Evolutionary conservation across 2,797 vertebrate genomes (phyloP).

Genomic region (Parauchenoglanis punctatus): DNA sequence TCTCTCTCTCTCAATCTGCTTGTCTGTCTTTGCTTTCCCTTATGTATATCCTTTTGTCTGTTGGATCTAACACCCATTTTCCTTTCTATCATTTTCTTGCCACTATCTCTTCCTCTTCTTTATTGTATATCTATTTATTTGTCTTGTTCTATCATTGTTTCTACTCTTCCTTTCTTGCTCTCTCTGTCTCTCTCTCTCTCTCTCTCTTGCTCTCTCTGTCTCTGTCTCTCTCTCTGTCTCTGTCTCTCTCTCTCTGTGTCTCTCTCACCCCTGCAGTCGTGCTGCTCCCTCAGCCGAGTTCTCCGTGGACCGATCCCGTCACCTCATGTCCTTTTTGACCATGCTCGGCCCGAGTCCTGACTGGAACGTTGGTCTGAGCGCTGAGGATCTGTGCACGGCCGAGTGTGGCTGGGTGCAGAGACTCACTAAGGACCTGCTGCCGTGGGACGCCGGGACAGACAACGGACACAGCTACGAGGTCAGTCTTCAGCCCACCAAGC

Average conservation of each 20-base stretch:
- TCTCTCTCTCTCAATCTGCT: background rate
- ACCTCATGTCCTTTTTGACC: conserved; percentile 89
- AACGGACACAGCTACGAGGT: conserved; percentile 93
- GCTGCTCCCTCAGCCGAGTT: conserved; percentile 88
- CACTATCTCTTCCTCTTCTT: background rate
- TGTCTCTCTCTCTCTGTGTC: background rate
- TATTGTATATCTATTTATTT: background rate
- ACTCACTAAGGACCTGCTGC: conserved; percentile 88
- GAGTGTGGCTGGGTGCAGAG: conserved; percentile 96
- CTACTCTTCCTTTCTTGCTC: background rate
- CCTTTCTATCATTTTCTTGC: background rate
- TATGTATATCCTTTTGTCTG: background rate
- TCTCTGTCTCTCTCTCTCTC: conserved; percentile 1
- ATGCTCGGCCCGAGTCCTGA: conserved; percentile 97
- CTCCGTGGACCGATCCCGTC: conserved; percentile 82
- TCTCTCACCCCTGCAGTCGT: conserved; percentile 69
- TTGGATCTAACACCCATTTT: background rate
- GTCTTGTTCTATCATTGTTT: background rate
- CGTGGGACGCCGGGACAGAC: conserved; percentile 96
- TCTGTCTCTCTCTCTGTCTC: background rate
- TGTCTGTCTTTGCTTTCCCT: background rate
- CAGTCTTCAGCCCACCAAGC: background rate
- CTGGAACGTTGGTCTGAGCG: conserved; percentile 94
- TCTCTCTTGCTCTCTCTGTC: background rate
- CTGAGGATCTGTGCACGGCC: conserved; percentile 92